A percentile compares a stretch with the other conserved stretches of the same genome.
Conservation (phyloP, 2,113 vertebrate species). For the Siphamia tubifer region DNA sequence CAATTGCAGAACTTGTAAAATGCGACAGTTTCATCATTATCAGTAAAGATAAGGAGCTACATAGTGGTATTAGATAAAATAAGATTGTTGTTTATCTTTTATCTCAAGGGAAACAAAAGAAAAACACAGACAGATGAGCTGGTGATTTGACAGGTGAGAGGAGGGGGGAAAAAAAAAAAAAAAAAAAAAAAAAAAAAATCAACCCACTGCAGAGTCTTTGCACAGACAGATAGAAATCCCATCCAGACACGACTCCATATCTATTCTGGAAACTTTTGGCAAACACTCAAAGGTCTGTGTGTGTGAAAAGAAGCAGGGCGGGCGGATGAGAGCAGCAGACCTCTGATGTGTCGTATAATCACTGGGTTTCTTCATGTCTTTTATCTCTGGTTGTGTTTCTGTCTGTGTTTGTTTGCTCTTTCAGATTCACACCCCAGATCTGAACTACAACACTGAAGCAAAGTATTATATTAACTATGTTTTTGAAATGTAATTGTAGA, state of each 20-base stretch:
- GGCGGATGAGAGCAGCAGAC: slow-evolving; percentile 16
- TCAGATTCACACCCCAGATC: not conserved
- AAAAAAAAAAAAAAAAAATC: no score
- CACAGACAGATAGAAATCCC: slow-evolving; percentile 25
- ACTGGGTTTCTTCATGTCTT: slow-evolving; percentile 34
- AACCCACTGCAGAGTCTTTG: slow-evolving; percentile 9
- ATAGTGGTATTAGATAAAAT: not conserved
- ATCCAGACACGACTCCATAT: slow-evolving; percentile 53
- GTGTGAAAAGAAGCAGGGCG: not conserved
- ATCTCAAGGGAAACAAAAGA: not conserved
- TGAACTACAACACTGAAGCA: no score
- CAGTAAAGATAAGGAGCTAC: not conserved
- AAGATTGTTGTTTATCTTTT: not conserved
- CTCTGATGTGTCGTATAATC: slow-evolving; percentile 46
- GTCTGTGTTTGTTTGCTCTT: slow-evolving; percentile 10
- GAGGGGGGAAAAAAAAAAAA: no score
- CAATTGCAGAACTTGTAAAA: no score
- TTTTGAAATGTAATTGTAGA: no score
- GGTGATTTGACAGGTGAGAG: not conserved
- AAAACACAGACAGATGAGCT: not conserved
- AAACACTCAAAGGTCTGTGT: slow-evolving; percentile 32
- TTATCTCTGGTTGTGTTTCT: slow-evolving; percentile 33
- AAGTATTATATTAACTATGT: no score
- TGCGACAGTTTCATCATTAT: not conserved
- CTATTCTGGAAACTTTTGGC: slow-evolving; percentile 31